Percentiles rank a stretch among this genome's conserved stretches.
phyloP scores from a whole-genome alignment of 2,888 invertebrate species.

The Drosophila kambysellisi region DNA sequence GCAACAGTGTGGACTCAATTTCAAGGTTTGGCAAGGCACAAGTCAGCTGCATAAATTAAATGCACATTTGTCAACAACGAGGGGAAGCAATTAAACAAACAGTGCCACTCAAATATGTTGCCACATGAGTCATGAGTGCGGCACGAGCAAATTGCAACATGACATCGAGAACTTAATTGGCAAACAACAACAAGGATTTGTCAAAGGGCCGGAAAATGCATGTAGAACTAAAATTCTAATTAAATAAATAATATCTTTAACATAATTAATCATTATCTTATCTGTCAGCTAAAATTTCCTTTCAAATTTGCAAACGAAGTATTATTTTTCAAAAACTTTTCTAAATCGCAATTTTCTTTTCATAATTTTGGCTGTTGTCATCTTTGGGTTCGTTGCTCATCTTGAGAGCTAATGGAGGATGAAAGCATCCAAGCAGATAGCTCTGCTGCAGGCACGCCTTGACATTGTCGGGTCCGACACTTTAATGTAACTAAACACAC shows the following conservation, averaged over 20 bases:
- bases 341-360: neutral
- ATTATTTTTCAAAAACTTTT: neutral
- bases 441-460: slow-evolving; percentile 41
- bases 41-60: slow-evolving; percentile 52
- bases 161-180: slow-evolving; percentile 37
- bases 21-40: slow-evolving; percentile 8
- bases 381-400: slow-evolving; percentile 33
- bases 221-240: neutral
- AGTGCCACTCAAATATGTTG: slow-evolving; percentile 46
- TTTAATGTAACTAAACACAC: slow-evolving; percentile 21
- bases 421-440: slow-evolving; percentile 3
- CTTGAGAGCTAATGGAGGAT: slow-evolving; percentile 33
- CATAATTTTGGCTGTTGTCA: slow-evolving; percentile 13
- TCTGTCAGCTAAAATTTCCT: neutral
- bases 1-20: slow-evolving; percentile 11
- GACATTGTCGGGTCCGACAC: slow-evolving; percentile 48
- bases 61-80: slow-evolving; percentile 55
- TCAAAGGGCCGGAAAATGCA: neutral
- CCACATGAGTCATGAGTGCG: slow-evolving; percentile 26
- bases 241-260: neutral
- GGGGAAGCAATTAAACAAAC: slow-evolving; percentile 53
- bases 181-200: slow-evolving; percentile 10
- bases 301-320: neutral
- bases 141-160: slow-evolving; percentile 11
- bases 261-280: neutral